Conservation (phyloP, 1,140 invertebrate genomes). For the Chionoecetes opilio region DNA sequence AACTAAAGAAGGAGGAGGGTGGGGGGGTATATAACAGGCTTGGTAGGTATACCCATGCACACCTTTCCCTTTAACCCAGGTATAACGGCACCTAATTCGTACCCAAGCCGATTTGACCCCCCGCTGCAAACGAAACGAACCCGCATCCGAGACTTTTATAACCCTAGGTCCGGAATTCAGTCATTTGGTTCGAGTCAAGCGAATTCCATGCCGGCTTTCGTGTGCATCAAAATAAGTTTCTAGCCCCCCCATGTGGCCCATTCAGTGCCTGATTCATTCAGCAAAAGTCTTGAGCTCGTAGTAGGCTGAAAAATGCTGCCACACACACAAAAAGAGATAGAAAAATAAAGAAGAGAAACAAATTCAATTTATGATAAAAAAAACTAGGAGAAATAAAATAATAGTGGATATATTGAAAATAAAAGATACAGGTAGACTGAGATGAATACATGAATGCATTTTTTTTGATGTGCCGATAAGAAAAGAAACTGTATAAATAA, state of each 20-base stretch:
- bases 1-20: neutral
- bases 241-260: neutral
- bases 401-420: neutral
- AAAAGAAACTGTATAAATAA: too few relatives aligned
- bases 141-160: constrained; percentile 8
- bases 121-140: neutral
- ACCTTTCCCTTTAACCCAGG: neutral
- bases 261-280: neutral
- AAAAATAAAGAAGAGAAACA: neutral
- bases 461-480: too few relatives aligned
- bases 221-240: neutral
- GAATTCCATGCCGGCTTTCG: neutral
- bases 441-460: neutral
- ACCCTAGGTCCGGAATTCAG: neutral
- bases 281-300: neutral
- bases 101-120: neutral
- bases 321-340: neutral
- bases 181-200: neutral
- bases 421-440: too few relatives aligned
- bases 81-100: constrained; percentile 20
- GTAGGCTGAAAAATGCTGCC: neutral
- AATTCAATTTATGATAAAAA: neutral
- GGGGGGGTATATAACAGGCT: neutral
- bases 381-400: neutral
- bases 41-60: neutral